Conservation (phyloP, 2,888 invertebrate genomes). For the Cenopis cana region DNA sequence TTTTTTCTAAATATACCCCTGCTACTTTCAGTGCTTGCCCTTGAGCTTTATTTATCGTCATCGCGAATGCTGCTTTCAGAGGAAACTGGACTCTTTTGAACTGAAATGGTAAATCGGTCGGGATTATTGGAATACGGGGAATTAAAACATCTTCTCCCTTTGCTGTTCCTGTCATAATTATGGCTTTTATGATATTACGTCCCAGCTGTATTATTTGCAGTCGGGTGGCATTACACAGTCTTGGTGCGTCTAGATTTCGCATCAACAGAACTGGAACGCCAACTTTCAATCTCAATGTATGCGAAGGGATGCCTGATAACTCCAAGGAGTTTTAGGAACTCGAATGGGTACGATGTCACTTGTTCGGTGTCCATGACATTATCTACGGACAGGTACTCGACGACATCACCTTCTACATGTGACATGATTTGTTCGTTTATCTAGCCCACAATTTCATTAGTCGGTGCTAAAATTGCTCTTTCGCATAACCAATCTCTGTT, state of each 20-base stretch:
- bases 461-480: too few relatives aligned
- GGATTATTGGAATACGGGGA: slow-evolving; percentile 49
- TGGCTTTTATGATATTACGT: slow-evolving; percentile 35
- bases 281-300: slow-evolving; percentile 51
- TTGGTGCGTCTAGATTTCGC: slow-evolving; percentile 51
- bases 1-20: slow-evolving; percentile 44
- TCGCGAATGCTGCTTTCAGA: slow-evolving; percentile 43
- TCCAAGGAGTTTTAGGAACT: slow-evolving; percentile 51
- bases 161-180: too few relatives aligned
- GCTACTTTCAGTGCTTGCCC: slow-evolving; percentile 43
- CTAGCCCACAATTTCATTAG: too few relatives aligned
- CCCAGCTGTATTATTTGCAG: slow-evolving; percentile 16
- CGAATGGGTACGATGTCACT: slow-evolving; percentile 34
- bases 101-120: background rate
- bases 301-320: slow-evolving; percentile 49
- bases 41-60: slow-evolving; percentile 45
- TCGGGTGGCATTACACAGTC: slow-evolving; percentile 46
- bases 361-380: background rate
- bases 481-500: too few relatives aligned
- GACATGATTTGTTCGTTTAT: background rate
- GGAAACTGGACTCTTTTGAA: slow-evolving; percentile 49
- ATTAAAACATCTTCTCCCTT: slow-evolving; percentile 49
- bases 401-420: background rate
- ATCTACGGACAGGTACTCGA: slow-evolving; percentile 3
- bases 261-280: slow-evolving; percentile 52